phyloP scores from a whole-genome alignment of 2,797 vertebrate genomes.

The Coracias cyanogaster region DNA sequence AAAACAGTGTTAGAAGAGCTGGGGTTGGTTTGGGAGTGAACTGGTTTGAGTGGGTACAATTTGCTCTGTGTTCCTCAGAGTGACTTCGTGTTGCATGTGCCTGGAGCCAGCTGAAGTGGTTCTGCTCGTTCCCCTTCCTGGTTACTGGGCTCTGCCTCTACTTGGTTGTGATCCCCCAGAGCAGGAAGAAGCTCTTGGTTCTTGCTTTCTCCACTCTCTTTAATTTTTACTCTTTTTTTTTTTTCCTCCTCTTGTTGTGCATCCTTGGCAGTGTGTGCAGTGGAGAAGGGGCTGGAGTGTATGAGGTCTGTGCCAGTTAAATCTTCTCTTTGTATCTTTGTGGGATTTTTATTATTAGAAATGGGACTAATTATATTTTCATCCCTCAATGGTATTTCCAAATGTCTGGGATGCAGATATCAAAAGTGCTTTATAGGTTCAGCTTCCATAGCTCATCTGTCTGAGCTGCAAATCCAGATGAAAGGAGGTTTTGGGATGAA shows the following conservation, averaged over 20 bases:
- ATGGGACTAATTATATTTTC: neutral
- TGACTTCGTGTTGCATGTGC: neutral
- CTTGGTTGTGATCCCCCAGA: neutral
- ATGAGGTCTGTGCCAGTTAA: neutral
- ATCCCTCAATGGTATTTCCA: neutral
- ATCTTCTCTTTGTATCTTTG: neutral
- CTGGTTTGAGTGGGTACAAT: neutral
- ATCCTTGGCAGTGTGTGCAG: neutral
- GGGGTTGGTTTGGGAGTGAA: neutral
- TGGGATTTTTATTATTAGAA: neutral
- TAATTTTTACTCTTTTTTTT: neutral
- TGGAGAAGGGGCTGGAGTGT: neutral
- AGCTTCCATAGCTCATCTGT: neutral
- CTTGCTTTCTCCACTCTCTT: fast-evolving
- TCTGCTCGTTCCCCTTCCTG: fast-evolving
- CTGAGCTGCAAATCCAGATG: neutral
- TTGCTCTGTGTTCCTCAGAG: neutral
- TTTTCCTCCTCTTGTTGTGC: too few species aligned
- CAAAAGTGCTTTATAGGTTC: neutral
- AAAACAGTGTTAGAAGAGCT: neutral
- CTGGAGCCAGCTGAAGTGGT: neutral
- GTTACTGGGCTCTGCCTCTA: neutral
- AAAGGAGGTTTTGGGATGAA: neutral
- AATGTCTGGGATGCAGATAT: neutral
- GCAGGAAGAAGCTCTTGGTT: neutral